Base-by-base conservation (phyloP, 2,888 invertebrate genomes). In the Melinaea menophilus region DNA sequence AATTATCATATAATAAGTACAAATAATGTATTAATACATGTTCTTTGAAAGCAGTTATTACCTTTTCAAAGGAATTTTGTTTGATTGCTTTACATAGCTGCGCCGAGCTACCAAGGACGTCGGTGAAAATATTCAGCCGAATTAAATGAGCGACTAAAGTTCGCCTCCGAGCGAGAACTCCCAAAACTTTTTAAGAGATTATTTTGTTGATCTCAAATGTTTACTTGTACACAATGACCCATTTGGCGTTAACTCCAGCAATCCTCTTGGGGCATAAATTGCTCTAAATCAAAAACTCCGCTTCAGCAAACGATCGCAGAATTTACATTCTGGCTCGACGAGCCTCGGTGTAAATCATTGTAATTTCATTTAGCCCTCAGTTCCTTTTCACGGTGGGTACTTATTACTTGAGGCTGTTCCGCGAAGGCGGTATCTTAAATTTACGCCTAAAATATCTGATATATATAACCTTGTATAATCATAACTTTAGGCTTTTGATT, bases 271-370 rank as follows among this genome's bases (percentile, higher is more conserved):
- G 68, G 74, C 73, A 51, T 64, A 77, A 80, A 78, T 78, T 75
- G 73, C 70, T 74, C 58, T 62, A 70, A 76, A 75, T 78, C 76
- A 77, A 76, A 79, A 79, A 76, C 69, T 67, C 65, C 70, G 71
- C 65, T 72, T 68, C 71, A 64, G 45, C 64, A 61, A 64, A 62
- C 67, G 63, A 70, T 72, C 64, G 64, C 68, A 62, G 61, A 71
- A 72, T 74, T 75, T 75, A 73, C 73, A 73, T 74, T 74, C 71
- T 69, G 69, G 72, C 73, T 72, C 72, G 71, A 65, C 70, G 69
- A 69, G 66, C 66, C 65, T 70, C 65, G 72, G 70, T 74, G 75
- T 77, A 75, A 78, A 78, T 77, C 76, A 76, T 74, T 75, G 76
- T 76, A 76, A 78, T 77, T 75, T 75, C 72, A 75, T 76, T 75